A percentile compares a stretch with the other conserved stretches of the same genome.
Conservation (phyloP, 2,888 invertebrate species). For the Drosophila multiciliata region DNA sequence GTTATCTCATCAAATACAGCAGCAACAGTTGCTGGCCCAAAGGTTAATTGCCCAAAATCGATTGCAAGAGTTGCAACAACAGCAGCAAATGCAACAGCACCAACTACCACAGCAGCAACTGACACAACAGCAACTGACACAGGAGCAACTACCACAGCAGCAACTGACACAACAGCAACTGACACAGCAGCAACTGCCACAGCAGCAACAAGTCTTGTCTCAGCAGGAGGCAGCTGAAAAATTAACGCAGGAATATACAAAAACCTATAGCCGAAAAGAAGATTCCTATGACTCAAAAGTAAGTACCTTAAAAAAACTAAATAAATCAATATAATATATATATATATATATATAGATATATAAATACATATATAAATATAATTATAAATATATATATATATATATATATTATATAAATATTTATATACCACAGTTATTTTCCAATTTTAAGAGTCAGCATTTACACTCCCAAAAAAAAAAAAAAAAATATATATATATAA, state of each 20-base stretch:
- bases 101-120: slow-evolving; percentile 33
- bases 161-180: slow-evolving; percentile 20
- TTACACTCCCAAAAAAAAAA: too few species aligned
- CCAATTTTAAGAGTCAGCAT: too few species aligned
- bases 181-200: slow-evolving; percentile 15
- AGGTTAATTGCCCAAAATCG: slow-evolving; percentile 65
- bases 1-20: slow-evolving; percentile 68
- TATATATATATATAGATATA: too few species aligned
- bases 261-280: slow-evolving; percentile 1
- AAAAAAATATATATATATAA: too few species aligned
- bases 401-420: too few species aligned
- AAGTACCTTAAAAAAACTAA: neutral
- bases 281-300: slow-evolving; percentile 25
- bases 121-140: slow-evolving; percentile 1
- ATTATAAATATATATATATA: too few species aligned
- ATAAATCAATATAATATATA: neutral
- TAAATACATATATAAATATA: too few species aligned
- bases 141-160: slow-evolving; percentile 26
- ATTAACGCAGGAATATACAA: slow-evolving; percentile 3
- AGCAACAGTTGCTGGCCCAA: slow-evolving; percentile 72
- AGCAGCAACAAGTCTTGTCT: neutral
- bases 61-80: slow-evolving; percentile 50
- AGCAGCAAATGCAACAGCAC: slow-evolving; percentile 24
- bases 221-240: neutral
- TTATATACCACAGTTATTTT: too few species aligned